Percentiles rank a stretch among this genome's conserved stretches.
phyloP scores from a whole-genome alignment of 2,797 vertebrate species.

The Notolabrus celidotus region DNA sequence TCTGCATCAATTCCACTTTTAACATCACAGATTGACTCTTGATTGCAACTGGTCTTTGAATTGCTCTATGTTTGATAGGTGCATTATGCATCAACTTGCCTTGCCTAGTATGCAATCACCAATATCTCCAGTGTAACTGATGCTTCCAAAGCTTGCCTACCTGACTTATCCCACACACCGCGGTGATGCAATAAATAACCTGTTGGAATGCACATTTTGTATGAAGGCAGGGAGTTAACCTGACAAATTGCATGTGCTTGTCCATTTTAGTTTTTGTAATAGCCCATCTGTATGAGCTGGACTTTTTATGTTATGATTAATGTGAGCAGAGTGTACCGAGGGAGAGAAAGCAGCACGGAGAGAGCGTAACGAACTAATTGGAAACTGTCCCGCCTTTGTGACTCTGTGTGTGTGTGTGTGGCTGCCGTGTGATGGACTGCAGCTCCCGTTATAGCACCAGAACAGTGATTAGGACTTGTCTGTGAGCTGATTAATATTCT shows the following conservation, averaged over 20 bases:
- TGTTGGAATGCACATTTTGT: conserved; percentile 9
- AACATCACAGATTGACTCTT: too few relatives aligned
- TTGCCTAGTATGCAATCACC: too few relatives aligned
- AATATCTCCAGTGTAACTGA: background rate
- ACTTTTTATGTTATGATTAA: conserved; percentile 36
- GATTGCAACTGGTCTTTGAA: too few relatives aligned
- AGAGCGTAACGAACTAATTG: conserved; percentile 44
- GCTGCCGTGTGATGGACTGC: conserved; percentile 75
- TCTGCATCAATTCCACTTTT: too few relatives aligned
- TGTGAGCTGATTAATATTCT: conserved; percentile 81
- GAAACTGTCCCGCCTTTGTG: conserved; percentile 35
- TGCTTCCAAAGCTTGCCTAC: background rate
- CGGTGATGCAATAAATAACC: background rate
- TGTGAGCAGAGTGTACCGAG: conserved; percentile 22
- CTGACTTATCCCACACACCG: conserved; percentile 17
- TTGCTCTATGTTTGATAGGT: too few relatives aligned
- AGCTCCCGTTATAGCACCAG: conserved; percentile 79
- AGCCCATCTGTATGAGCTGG: conserved; percentile 23
- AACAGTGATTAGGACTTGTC: conserved; percentile 81
- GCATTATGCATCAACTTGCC: too few relatives aligned
- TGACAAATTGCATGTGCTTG: conserved; percentile 22
- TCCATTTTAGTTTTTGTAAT: conserved; percentile 21
- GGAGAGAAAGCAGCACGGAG: conserved; percentile 9
- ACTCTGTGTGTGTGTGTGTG: conserved; percentile 33
- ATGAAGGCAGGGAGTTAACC: conserved; percentile 8